Evolutionary conservation across 2,888 invertebrate genomes (phyloP).

Genomic region (Synergus itoensis): DNA sequence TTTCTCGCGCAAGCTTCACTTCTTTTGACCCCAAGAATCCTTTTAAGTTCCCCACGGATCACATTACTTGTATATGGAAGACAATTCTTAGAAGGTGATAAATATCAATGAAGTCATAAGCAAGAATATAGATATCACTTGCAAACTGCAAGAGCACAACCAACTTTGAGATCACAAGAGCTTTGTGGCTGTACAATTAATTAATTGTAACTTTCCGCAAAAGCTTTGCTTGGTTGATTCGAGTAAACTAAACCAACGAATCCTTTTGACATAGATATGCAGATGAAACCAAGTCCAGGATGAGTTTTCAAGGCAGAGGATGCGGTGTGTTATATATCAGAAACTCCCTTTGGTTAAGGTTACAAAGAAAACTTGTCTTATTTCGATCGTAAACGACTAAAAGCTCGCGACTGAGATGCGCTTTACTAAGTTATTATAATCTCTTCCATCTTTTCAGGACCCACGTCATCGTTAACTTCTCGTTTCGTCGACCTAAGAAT

Average conservation of each 20-base stretch:
- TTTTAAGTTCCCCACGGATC: not conserved
- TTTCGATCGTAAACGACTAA: conserved; percentile 12
- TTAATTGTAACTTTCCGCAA: not conserved
- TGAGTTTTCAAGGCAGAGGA: conserved; percentile 2
- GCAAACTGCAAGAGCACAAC: no score
- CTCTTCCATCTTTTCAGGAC: conserved; percentile 3
- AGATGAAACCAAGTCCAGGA: conserved; percentile 29
- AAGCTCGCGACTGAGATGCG: conserved; percentile 7
- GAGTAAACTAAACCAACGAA: not conserved
- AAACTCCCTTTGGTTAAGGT: conserved; percentile 6
- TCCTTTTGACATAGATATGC: not conserved
- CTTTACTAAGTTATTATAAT: conserved; percentile 24
- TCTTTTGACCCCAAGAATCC: conserved; percentile 21
- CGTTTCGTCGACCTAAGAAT: conserved; percentile 45
- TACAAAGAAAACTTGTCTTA: conserved; percentile 30
- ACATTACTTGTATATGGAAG: not conserved
- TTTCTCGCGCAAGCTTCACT: conserved; percentile 33
- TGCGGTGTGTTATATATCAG: not conserved
- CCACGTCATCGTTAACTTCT: conserved; percentile 39
- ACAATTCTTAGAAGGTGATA: conserved; percentile 2
- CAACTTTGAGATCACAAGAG: no score
- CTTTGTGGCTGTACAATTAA: no score
- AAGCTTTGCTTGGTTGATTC: not conserved
- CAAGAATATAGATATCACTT: no score
- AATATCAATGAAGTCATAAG: not conserved